Evolutionary conservation across 2,797 vertebrate genomes (phyloP), one percentile per base, ranked within the genome.

Genomic region (Delichon dasypus): DNA sequence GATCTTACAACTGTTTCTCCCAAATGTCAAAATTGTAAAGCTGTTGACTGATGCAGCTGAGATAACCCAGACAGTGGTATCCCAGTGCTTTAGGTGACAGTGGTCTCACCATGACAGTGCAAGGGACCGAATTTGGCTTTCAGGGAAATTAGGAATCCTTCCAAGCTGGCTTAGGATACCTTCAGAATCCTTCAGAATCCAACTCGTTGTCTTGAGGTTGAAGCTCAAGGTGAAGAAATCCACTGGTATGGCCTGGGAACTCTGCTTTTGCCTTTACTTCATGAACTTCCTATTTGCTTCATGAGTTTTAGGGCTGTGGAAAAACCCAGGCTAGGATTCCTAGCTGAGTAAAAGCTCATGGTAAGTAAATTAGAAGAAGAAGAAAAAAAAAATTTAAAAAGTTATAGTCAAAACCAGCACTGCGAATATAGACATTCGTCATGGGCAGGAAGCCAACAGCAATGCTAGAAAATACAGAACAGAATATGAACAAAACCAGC

Each of bases 1-100:
- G 92, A 82, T 90, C 97, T 96, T 90, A 86, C 32, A 88, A 76
- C 40, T 75, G 23, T 87, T 94, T 95, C 86, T 96, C 66, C 64
- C 75, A 90, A 81, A 53, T 72, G 85, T 88, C 96, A 91, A 85
- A 95, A 89, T 40, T 76, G 50, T 80, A 84, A 96, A 79, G 60
- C 23, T 92, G 73, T 89, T 97, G 93, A 94, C 65, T 92, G 94
- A 94, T 79, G 50, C 18, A 47, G 67, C 48, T 72, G 82, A 73
- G 75, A 92, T 93, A 90, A 94, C 32, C 34, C 4, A 17, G 75
- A 71, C 53, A 89, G n/a, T 60, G 66, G 68, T 85, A 75, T 66
- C 57, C 68, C 48, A 44, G 67, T 21, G 61, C 44, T 86, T 81
- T 60, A 93, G 55, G 44, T 91, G 74, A 79, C 76, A 72, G 34